phyloP scores from a whole-genome alignment of 2,888 invertebrate species.

The Alviniconcha strummeri region DNA sequence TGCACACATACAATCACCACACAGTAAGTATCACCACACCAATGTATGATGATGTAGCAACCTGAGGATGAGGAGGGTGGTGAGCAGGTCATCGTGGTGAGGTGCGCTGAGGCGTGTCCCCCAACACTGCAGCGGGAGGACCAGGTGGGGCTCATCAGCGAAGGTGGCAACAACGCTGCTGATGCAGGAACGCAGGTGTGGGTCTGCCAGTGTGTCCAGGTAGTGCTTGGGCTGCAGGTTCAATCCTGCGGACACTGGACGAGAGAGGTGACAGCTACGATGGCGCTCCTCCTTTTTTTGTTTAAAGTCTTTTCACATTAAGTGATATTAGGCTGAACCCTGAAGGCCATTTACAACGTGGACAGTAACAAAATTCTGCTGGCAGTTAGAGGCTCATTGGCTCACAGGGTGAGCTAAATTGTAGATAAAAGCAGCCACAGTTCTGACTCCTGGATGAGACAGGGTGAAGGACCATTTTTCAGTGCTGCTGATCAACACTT shows the following conservation, averaged over 20 bases:
- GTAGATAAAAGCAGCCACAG: too few species aligned
- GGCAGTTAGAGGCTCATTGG: too few species aligned
- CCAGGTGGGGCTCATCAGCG: constrained; percentile 40
- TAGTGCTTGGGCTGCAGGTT: constrained; percentile 52
- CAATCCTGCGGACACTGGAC: constrained; percentile 37
- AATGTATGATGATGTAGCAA: not conserved
- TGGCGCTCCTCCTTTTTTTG: too few species aligned
- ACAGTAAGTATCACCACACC: too few species aligned
- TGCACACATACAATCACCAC: too few species aligned
- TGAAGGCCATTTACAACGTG: too few species aligned
- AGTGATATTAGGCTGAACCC: too few species aligned
- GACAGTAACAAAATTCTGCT: too few species aligned
- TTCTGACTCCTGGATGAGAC: too few species aligned
- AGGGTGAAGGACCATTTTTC: not conserved
- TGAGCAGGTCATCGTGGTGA: constrained; percentile 16
- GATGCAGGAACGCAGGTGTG: constrained; percentile 25
- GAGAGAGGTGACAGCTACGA: not conserved
- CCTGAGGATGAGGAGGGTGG: constrained; percentile 30
- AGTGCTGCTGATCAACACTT: too few species aligned
- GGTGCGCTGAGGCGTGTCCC: constrained; percentile 47
- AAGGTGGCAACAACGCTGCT: constrained; percentile 35
- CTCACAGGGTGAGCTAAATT: too few species aligned
- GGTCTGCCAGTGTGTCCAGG: constrained; percentile 43
- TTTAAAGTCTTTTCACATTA: too few species aligned
- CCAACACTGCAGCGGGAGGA: constrained; percentile 56